Conservation (phyloP, 2,797 vertebrate genomes). For the Cottoperca gobio region DNA sequence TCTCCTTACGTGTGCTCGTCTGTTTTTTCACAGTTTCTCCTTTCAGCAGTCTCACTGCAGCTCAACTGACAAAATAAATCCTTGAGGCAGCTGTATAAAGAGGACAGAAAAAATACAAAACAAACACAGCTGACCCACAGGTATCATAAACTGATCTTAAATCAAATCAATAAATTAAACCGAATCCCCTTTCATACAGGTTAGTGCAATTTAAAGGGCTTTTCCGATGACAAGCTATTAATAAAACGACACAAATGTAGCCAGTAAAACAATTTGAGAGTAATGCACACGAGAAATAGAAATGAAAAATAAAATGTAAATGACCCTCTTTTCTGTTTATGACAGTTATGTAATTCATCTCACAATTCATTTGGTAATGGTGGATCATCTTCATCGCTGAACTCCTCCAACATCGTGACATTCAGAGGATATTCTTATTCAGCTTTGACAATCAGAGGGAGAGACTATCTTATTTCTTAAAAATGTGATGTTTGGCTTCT, state of each 20-base stretch:
- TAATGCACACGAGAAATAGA: background rate
- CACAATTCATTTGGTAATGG: background rate
- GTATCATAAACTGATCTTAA: background rate
- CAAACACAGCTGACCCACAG: background rate
- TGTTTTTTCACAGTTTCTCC: slow-evolving; percentile 28
- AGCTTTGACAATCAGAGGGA: background rate
- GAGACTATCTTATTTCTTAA: background rate
- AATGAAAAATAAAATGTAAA: background rate
- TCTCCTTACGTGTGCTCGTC: slow-evolving; percentile 10
- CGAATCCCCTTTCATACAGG: background rate
- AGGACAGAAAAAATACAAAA: background rate
- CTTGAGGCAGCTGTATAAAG: background rate
- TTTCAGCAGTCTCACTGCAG: background rate
- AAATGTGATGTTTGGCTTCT: background rate
- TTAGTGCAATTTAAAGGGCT: background rate
- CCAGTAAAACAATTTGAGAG: background rate
- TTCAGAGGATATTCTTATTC: background rate
- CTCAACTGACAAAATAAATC: background rate
- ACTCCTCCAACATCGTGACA: background rate
- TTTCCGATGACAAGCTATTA: background rate
- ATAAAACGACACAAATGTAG: background rate
- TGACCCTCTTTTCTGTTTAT: background rate
- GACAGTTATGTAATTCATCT: background rate
- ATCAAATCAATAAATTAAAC: background rate
- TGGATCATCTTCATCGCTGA: background rate